Percentiles rank a stretch among this genome's conserved stretches.
phyloP scores from a whole-genome alignment of 1,140 invertebrate genomes.

The Drosophila baimaii region DNA sequence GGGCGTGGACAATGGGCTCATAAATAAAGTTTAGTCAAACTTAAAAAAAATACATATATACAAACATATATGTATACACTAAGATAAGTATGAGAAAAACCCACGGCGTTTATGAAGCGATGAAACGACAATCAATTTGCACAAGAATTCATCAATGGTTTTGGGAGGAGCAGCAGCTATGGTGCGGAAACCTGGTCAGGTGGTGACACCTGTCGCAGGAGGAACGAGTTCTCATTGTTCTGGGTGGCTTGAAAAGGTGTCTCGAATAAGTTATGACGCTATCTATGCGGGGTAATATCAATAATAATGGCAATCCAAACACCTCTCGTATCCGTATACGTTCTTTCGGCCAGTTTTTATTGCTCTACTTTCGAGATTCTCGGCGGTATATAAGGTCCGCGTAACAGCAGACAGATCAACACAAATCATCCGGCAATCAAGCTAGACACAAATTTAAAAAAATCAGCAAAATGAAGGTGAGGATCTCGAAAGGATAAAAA shows the following conservation, averaged over 20 bases:
- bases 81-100: conserved; percentile 1
- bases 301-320: conserved; percentile 40
- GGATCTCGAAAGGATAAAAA: conserved; percentile 1
- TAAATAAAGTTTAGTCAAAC: conserved; percentile 31
- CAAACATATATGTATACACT: not conserved
- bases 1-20: conserved; percentile 40
- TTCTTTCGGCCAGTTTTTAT: conserved; percentile 50
- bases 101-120: conserved; percentile 11
- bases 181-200: conserved; percentile 9
- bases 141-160: conserved; percentile 38
- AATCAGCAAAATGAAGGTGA: conserved; percentile 68
- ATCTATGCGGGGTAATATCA: conserved; percentile 23
- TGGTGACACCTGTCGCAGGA: conserved; percentile 41
- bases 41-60: not conserved
- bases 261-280: conserved; percentile 51
- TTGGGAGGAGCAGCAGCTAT: not conserved
- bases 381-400: conserved; percentile 56
- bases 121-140: conserved; percentile 38
- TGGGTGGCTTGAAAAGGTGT: conserved; percentile 38
- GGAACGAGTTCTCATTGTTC: conserved; percentile 80
- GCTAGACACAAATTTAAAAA: conserved; percentile 13
- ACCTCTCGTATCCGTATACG: conserved; percentile 34
- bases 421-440: conserved; percentile 59
- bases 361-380: conserved; percentile 59
- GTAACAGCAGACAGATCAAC: conserved; percentile 27